Conservation (phyloP, 2,888 invertebrate species). For the Drosophila planitibia region DNA sequence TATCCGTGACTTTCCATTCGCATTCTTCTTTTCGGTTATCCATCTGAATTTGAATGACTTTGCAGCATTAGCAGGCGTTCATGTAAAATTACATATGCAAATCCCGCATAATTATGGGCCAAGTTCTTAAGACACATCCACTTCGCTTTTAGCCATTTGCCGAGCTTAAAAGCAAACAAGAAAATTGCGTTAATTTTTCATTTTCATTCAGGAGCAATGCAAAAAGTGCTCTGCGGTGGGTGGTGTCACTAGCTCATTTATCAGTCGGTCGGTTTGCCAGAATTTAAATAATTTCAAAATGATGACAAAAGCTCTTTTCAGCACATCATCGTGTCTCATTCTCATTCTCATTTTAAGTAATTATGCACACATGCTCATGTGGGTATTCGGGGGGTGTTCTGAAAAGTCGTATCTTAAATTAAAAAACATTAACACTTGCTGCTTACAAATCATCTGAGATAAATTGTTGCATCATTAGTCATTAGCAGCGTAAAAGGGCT, state of each 20-base stretch:
- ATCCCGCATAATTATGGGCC: constrained; percentile 62
- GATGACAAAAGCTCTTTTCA: constrained; percentile 69
- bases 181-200: constrained; percentile 60
- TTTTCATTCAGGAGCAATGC: constrained; percentile 26
- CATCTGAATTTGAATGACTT: constrained; percentile 14
- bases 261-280: constrained; percentile 51
- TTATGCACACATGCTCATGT: constrained; percentile 55
- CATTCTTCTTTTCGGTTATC: not conserved
- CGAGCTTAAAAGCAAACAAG: constrained; percentile 50
- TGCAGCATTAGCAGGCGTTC: constrained; percentile 25
- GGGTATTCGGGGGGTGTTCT: not conserved
- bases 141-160: constrained; percentile 5
- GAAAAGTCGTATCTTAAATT: constrained; percentile 39
- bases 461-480: constrained; percentile 77
- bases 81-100: constrained; percentile 68
- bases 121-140: constrained; percentile 17
- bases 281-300: constrained; percentile 72
- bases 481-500: constrained; percentile 61
- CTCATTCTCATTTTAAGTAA: constrained; percentile 41
- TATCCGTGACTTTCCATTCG: no score
- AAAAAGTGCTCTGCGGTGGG: constrained; percentile 13
- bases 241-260: constrained; percentile 63
- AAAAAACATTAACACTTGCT: constrained; percentile 73
- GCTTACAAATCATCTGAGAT: constrained; percentile 67
- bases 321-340: constrained; percentile 36